Percentiles rank a stretch among this genome's conserved stretches.
Evolutionary conservation across 1,140 invertebrate genomes (phyloP).

Genomic region (Oscheius sp.): DNA sequence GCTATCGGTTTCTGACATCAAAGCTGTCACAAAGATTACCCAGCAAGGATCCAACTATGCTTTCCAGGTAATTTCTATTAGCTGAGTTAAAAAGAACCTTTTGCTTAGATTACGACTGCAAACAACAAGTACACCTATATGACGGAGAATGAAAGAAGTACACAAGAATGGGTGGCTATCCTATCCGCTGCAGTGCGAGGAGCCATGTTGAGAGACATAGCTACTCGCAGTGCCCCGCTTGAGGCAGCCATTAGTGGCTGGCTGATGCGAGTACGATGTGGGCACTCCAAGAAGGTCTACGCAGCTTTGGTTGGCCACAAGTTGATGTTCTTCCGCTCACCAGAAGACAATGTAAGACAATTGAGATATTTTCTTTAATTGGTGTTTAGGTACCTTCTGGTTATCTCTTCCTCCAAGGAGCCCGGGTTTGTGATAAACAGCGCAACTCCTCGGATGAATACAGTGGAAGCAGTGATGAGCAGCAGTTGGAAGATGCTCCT

Average conservation of each 20-base stretch:
- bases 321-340: constrained; percentile 50
- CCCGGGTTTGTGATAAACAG: constrained; percentile 44
- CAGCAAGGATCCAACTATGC: constrained; percentile 41
- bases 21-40: constrained; percentile 35
- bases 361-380: constrained; percentile 13
- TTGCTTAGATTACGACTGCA: constrained; percentile 40
- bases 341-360: constrained; percentile 51
- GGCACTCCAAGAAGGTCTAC: constrained; percentile 48
- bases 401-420: constrained; percentile 46
- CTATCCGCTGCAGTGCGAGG: constrained; percentile 34
- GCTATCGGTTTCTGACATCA: constrained; percentile 41
- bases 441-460: constrained; percentile 42
- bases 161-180: constrained; percentile 48
- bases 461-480: constrained; percentile 41
- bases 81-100: not conserved
- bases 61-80: constrained; percentile 37
- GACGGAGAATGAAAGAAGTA: constrained; percentile 47
- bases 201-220: constrained; percentile 45
- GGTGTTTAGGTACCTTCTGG: constrained; percentile 39
- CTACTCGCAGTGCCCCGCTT: constrained; percentile 28
- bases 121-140: constrained; percentile 37
- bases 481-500: constrained; percentile 23
- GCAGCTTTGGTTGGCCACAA: constrained; percentile 47
- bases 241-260: constrained; percentile 46
- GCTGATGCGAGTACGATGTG: constrained; percentile 47